Evolutionary conservation across 2,797 vertebrate species (phyloP).

Genomic region (Alca torda): DNA sequence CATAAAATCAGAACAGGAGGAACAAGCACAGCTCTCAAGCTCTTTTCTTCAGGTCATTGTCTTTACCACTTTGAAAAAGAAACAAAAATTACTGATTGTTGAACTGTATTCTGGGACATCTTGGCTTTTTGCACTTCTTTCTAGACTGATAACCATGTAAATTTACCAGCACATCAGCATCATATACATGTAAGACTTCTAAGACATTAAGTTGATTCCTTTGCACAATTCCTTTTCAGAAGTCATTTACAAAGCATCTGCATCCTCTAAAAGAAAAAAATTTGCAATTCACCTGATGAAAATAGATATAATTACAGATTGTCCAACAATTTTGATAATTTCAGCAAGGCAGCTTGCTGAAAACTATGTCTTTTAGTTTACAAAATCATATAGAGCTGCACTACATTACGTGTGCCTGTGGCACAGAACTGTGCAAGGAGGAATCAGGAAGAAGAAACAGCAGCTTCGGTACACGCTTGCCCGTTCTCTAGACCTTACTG

Average conservation of each 20-base stretch:
- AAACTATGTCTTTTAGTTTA: conserved; percentile 45
- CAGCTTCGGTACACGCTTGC: background rate
- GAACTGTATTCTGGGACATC: background rate
- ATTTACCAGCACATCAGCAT: background rate
- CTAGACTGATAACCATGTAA: background rate
- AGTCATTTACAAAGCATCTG: conserved; percentile 47
- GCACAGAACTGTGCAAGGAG: background rate
- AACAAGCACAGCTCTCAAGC: background rate
- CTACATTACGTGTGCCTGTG: background rate
- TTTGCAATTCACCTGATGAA: conserved; percentile 41
- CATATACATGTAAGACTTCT: background rate
- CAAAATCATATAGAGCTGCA: background rate
- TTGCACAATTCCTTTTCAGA: conserved; percentile 26
- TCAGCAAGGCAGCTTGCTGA: conserved; percentile 17
- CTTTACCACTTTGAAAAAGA: background rate
- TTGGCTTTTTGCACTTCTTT: background rate
- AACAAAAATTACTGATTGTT: background rate
- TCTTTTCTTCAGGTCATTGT: background rate
- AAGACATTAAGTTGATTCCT: conserved; percentile 34
- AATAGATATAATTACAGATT: conserved; percentile 40
- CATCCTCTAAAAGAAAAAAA: conserved; percentile 11
- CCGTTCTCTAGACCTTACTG: background rate
- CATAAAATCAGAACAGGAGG: background rate
- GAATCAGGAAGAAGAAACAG: background rate
- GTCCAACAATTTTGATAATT: conserved; percentile 59